Evolutionary conservation across 2,113 vertebrate genomes (phyloP).

Genomic region (Hippocampus guttulatus): DNA sequence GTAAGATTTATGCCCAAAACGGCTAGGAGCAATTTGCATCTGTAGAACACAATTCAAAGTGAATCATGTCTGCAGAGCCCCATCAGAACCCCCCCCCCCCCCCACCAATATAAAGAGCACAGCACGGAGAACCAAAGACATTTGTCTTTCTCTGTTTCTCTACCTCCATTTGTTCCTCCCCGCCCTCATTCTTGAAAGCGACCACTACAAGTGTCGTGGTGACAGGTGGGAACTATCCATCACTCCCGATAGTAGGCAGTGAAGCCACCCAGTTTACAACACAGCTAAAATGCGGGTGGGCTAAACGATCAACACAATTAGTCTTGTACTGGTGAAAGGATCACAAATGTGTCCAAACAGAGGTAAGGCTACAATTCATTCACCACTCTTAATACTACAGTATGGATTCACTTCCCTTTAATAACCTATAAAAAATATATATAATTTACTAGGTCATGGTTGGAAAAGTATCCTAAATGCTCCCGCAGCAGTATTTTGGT

Average conservation of each 20-base stretch:
- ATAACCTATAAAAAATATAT: neutral
- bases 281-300: constrained; percentile 58
- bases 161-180: constrained; percentile 46
- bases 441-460: neutral
- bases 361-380: neutral
- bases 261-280: constrained; percentile 44
- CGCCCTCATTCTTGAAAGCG: constrained; percentile 42
- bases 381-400: neutral
- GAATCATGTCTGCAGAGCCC: constrained; percentile 56
- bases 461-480: neutral
- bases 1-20: constrained; percentile 41
- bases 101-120: constrained; percentile 38
- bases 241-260: constrained; percentile 53
- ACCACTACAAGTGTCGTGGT: constrained; percentile 56
- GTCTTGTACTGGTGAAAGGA: constrained; percentile 31
- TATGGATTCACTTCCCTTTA: neutral
- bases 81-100: constrained; percentile 16
- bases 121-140: constrained; percentile 51
- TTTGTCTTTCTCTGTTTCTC: constrained; percentile 38
- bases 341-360: constrained; percentile 25
- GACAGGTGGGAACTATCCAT: constrained; percentile 65
- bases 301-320: constrained; percentile 59
- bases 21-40: constrained; percentile 56
- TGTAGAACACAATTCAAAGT: constrained; percentile 59
- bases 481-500: neutral